Evolutionary conservation across 2,113 vertebrate genomes (phyloP).

Genomic region (Crotalus horridus): DNA sequence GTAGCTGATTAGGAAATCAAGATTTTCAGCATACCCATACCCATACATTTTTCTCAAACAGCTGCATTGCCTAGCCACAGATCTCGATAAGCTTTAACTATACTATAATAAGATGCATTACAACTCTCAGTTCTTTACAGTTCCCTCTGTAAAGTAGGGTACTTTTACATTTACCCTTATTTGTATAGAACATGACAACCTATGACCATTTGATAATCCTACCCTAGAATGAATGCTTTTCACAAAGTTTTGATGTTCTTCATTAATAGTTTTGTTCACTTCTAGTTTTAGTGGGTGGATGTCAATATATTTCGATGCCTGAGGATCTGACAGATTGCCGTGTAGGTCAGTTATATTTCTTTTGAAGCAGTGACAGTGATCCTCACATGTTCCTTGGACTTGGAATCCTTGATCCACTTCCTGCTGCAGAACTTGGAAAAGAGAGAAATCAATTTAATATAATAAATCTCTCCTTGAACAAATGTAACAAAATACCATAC

Average conservation of each 20-base stretch:
- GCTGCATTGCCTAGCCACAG: background rate
- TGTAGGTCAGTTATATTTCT: conserved; percentile 64
- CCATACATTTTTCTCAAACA: background rate
- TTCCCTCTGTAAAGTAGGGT: background rate
- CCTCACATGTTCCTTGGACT: conserved; percentile 49
- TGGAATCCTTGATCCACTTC: conserved; percentile 63
- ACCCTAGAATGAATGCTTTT: conserved; percentile 62
- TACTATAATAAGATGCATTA: background rate
- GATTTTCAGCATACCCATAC: background rate
- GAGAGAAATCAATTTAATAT: background rate
- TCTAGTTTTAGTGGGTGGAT: conserved; percentile 52
- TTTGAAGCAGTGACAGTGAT: conserved; percentile 69
- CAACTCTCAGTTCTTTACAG: background rate
- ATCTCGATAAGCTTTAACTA: background rate
- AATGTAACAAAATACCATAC: background rate
- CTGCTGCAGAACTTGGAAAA: conserved; percentile 59
- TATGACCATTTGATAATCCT: background rate
- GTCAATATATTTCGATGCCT: conserved; percentile 55
- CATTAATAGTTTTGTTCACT: conserved; percentile 50
- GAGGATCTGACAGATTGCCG: conserved; percentile 57
- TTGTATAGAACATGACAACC: background rate
- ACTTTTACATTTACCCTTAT: background rate
- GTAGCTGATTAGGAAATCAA: background rate
- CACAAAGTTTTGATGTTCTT: conserved; percentile 56
- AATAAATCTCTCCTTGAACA: background rate